These are phyloP conservation scores for Cephus nigrinus DNA, from an alignment of 2,888 invertebrate genomes.

Conservation along the genomic window DNA sequence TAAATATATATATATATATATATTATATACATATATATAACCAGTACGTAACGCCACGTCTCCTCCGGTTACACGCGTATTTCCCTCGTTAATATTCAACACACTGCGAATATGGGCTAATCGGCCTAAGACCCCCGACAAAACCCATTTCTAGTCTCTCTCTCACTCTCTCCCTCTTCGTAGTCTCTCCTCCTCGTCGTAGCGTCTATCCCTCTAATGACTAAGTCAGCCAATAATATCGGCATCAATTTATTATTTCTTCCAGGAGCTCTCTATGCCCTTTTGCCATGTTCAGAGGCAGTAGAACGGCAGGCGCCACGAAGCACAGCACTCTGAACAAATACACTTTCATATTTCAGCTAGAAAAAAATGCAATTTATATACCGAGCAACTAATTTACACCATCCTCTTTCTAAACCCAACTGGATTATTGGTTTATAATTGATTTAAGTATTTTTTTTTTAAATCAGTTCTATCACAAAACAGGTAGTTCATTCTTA, in stretches of 20 bases:
- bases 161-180: not conserved
- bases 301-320: too few species aligned
- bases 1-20: too few species aligned
- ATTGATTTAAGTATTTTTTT: too few species aligned
- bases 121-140: slow-evolving; percentile 18
- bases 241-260: not conserved
- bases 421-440: too few species aligned
- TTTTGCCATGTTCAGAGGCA: not conserved
- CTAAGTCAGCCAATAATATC: not conserved
- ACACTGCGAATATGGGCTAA: slow-evolving; percentile 34
- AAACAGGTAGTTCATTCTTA: too few species aligned
- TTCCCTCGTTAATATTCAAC: slow-evolving; percentile 33
- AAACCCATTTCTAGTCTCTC: not conserved
- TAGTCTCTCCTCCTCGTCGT: not conserved
- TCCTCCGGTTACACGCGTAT: not conserved
- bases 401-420: too few species aligned
- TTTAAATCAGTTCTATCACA: too few species aligned
- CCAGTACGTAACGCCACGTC: not conserved
- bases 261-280: not conserved
- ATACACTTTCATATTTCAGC: too few species aligned
- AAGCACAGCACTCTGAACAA: too few species aligned
- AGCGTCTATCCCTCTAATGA: not conserved
- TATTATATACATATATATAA: too few species aligned
- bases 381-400: too few species aligned
- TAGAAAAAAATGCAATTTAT: too few species aligned